phyloP scores from a whole-genome alignment of 1,140 invertebrate species.

The Drosophila arizonae region DNA sequence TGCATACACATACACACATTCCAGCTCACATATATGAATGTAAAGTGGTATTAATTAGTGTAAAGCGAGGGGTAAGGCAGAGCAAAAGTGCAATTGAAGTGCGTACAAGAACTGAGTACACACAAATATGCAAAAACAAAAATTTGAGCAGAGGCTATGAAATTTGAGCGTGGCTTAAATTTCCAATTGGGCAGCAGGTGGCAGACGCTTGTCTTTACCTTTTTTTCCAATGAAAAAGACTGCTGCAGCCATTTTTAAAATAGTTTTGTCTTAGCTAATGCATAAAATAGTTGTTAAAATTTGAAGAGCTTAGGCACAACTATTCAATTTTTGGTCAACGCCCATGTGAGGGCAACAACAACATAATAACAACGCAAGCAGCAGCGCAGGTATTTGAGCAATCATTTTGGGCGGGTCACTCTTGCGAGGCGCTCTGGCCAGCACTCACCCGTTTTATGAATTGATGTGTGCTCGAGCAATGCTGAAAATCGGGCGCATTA shows the following conservation, averaged over 20 bases:
- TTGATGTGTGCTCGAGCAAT: conserved; percentile 22
- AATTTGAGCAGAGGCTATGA: conserved; percentile 29
- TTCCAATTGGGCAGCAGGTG: conserved; percentile 72
- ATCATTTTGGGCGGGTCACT: conserved; percentile 68
- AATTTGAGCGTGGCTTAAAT: conserved; percentile 51
- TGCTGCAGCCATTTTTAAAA: background rate
- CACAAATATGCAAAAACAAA: conserved; percentile 38
- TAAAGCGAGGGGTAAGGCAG: conserved; percentile 49
- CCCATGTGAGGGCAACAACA: conserved; percentile 67
- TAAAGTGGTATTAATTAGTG: conserved; percentile 78
- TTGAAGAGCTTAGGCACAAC: background rate
- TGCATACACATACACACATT: background rate
- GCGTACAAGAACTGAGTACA: conserved; percentile 48
- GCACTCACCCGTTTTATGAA: conserved; percentile 44
- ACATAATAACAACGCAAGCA: conserved; percentile 68
- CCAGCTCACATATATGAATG: conserved; percentile 3
- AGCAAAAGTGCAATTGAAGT: conserved; percentile 74
- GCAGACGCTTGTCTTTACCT: background rate
- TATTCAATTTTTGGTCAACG: conserved; percentile 72
- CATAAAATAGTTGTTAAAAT: background rate
- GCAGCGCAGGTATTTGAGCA: conserved; percentile 65
- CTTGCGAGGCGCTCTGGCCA: background rate
- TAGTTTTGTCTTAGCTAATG: background rate
- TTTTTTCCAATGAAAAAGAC: background rate
- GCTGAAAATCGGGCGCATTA: conserved; percentile 34